Conservation (phyloP, 2,797 vertebrate genomes). For the Pangasius mekongensis region DNA sequence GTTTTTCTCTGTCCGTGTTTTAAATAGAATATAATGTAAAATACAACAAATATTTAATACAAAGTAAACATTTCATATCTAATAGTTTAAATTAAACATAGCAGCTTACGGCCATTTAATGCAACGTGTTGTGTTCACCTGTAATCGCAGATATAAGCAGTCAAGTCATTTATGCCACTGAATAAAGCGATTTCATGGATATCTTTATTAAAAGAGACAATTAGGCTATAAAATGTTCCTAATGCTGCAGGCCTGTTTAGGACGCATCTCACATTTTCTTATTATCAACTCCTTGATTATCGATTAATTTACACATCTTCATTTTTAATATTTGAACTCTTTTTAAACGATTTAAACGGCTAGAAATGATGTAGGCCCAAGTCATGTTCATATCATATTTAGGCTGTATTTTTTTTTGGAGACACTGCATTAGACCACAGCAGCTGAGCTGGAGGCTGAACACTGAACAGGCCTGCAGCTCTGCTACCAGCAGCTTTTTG, state of each 20-base stretch:
- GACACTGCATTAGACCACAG: background rate
- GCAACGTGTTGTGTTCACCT: background rate
- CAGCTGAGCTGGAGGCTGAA: constrained; percentile 10
- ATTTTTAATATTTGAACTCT: background rate
- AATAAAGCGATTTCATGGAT: background rate
- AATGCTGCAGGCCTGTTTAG: background rate
- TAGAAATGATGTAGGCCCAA: background rate
- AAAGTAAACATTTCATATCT: background rate
- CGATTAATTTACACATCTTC: background rate
- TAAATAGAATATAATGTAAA: background rate
- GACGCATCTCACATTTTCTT: background rate
- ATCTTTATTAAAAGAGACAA: background rate
- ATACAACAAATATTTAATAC: background rate
- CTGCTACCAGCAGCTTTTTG: background rate
- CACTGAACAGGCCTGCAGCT: constrained; percentile 11
- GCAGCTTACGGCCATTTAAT: background rate
- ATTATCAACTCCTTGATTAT: background rate
- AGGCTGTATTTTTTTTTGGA: background rate
- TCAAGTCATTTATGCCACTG: background rate
- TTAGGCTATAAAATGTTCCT: background rate
- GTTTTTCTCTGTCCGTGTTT: background rate
- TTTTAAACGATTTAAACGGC: background rate
- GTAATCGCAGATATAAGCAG: background rate
- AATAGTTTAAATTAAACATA: background rate
- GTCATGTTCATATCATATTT: background rate